phyloP scores from a whole-genome alignment of 2,797 vertebrate species.

The Choloepus didactylus region DNA sequence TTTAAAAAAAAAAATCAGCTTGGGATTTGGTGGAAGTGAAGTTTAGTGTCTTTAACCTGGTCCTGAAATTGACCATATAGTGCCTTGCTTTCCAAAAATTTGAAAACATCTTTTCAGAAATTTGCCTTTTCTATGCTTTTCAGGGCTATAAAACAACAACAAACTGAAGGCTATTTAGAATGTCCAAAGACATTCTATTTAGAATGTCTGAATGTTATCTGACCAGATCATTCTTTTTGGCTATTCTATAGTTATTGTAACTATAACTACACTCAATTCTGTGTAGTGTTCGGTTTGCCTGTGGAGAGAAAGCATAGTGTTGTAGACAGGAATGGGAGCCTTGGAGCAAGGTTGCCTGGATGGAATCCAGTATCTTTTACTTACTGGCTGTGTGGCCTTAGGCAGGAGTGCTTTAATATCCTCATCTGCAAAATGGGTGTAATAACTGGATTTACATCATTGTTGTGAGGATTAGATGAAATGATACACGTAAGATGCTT shows the following conservation, averaged over 20 bases:
- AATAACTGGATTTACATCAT: neutral
- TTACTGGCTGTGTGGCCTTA: neutral
- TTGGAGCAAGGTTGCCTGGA: neutral
- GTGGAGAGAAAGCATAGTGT: neutral
- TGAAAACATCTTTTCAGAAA: slow-evolving; percentile 54
- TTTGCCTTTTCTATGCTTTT: neutral
- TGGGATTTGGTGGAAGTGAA: slow-evolving; percentile 25
- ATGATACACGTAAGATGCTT: neutral
- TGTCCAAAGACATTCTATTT: neutral
- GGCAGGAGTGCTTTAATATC: neutral
- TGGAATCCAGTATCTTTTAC: neutral
- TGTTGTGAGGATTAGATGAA: neutral
- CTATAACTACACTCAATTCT: neutral
- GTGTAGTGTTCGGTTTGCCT: neutral
- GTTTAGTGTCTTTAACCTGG: neutral
- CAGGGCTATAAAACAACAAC: neutral
- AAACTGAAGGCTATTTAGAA: neutral
- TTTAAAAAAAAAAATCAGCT: slow-evolving; percentile 57
- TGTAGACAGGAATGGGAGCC: neutral
- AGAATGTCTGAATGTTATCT: neutral
- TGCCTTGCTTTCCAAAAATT: neutral
- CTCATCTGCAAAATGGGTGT: neutral
- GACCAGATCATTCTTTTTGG: slow-evolving; percentile 1
- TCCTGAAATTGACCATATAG: slow-evolving; percentile 8
- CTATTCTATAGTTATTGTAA: neutral